phyloP scores from a whole-genome alignment of 2,888 invertebrate genomes.

The Brachypalpus laphriformis region DNA sequence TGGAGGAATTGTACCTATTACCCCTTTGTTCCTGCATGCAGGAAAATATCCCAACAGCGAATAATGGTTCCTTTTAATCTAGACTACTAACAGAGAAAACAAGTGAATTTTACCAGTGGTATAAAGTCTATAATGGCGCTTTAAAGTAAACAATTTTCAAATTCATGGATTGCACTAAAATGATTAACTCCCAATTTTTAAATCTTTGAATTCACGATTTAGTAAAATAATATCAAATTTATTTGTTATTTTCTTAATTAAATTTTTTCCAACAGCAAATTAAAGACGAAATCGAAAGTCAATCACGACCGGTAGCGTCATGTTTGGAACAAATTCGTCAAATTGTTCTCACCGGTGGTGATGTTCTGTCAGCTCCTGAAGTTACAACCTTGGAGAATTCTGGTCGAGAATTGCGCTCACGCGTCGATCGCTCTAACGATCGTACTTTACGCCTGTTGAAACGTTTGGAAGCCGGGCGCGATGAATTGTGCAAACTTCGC shows the following conservation, averaged over 20 bases:
- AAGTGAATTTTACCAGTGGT: too few species aligned
- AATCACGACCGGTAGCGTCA: slow-evolving; percentile 91
- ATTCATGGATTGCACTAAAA: too few species aligned
- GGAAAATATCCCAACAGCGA: too few species aligned
- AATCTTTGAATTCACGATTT: too few species aligned
- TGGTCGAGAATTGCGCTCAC: slow-evolving; percentile 91
- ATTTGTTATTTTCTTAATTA: neutral
- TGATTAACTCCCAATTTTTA: too few species aligned
- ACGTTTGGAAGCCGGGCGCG: slow-evolving; percentile 90
- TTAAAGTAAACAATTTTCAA: too few species aligned
- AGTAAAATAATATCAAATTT: neutral
- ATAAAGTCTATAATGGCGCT: too few species aligned
- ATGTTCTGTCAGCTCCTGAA: slow-evolving; percentile 96
- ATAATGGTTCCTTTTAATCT: too few species aligned
- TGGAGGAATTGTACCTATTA: too few species aligned
- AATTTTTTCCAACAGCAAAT: slow-evolving; percentile 86
- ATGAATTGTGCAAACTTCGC: slow-evolving; percentile 94
- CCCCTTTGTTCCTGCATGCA: too few species aligned
- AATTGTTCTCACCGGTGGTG: slow-evolving; percentile 93
- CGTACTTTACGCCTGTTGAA: slow-evolving; percentile 91
- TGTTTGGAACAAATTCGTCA: slow-evolving; percentile 95
- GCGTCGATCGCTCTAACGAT: slow-evolving; percentile 92
- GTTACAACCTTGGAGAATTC: slow-evolving; percentile 93
- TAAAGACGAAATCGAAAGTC: slow-evolving; percentile 94
- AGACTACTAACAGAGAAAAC: too few species aligned